Base-by-base conservation (phyloP, 1,140 invertebrate genomes). In the Ruditapes philippinarum region DNA sequence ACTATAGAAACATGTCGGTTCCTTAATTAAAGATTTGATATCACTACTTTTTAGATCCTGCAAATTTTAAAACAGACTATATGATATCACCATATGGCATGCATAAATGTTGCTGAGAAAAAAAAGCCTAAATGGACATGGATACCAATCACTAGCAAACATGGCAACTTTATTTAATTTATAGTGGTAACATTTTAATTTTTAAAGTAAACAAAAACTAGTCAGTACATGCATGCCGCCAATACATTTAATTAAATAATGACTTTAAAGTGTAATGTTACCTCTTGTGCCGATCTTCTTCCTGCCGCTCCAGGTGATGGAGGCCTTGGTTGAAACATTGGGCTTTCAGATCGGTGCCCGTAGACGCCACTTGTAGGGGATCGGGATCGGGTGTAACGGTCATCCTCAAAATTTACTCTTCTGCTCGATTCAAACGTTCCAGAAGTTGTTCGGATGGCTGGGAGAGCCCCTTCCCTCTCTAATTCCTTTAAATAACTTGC, bases 401-500 rank as follows among this genome's bases (percentile, higher is more conserved):
- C 91, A 54, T 89, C 80, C 14, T 91, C 91, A 62, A 89, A 84
- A 83, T 79, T 78, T 36, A 83, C 78, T 1, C 65, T 73, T 42
- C 78, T 80, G 54, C 14, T 60, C 76, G 85, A 76, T 54, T 54
- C 76, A n/a, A 49, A 74, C 62, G 65, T 19, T 70, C 40, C 40
- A 31, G 49, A 51, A n/a, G 70, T 40, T 19, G 78, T 76, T 54
- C 84, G 62, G 36, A 92, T 91, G 28, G 88, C 84, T 80, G 92
- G 92, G 40, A 91, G 86, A 49, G 65, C 22, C 11, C 91, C 91
- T 42, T 92, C 86, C 11, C 88, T 86, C 25, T 93, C 89, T n/a
- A 57, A 4, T 7, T 89, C 82, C 57, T 83, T 86, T 12, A 89
- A 80, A 88, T 93, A 93, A 78, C 90, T 93, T 31, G 92, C 92